A percentile compares a stretch with the other conserved stretches of the same genome.
phyloP scores from a whole-genome alignment of 2,797 vertebrate species.

The Aeoliscus strigatus region DNA sequence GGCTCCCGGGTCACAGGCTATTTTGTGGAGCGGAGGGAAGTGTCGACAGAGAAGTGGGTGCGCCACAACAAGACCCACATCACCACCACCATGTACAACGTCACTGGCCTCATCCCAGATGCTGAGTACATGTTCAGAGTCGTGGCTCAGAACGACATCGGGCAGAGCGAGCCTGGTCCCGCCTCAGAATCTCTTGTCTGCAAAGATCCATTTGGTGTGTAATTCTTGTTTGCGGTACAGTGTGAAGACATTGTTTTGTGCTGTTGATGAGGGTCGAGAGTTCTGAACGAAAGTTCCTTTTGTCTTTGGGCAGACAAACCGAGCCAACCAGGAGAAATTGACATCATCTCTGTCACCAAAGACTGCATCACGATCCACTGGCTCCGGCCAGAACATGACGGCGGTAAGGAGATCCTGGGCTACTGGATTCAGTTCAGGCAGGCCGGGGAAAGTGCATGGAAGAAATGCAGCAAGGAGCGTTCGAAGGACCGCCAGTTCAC shows the following conservation, averaged over 20 bases:
- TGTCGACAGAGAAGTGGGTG: constrained; percentile 98
- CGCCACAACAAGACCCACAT: constrained; percentile 97
- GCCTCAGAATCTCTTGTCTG: constrained; percentile 88
- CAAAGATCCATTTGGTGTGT: constrained; percentile 98
- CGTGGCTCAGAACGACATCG: constrained; percentile 93
- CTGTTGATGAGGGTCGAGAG: no score
- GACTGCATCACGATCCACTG: constrained; percentile 87
- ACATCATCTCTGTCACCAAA: constrained; percentile 93
- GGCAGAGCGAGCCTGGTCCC: constrained; percentile 89
- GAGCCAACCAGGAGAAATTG: constrained; percentile 96
- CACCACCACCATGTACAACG: constrained; percentile 97
- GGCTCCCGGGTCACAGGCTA: constrained; percentile 90
- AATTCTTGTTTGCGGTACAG: no score
- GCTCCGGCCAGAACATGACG: constrained; percentile 92
- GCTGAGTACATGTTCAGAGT: constrained; percentile 97
- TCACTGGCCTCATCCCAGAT: constrained; percentile 93
- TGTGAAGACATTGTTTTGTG: no score
- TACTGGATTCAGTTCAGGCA: constrained; percentile 91
- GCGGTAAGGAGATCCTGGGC: constrained; percentile 92
- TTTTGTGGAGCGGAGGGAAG: constrained; percentile 88
- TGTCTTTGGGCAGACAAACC: constrained; percentile 85
- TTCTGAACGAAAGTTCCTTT: no score
- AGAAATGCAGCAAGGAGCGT: constrained; percentile 94
- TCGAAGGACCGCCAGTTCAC: constrained; percentile 96
- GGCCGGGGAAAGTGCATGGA: constrained; percentile 94